These are phyloP conservation scores for Craseonycteris thonglongyai DNA, from an alignment of 2,113 vertebrate genomes.

Conservation along the genomic window DNA sequence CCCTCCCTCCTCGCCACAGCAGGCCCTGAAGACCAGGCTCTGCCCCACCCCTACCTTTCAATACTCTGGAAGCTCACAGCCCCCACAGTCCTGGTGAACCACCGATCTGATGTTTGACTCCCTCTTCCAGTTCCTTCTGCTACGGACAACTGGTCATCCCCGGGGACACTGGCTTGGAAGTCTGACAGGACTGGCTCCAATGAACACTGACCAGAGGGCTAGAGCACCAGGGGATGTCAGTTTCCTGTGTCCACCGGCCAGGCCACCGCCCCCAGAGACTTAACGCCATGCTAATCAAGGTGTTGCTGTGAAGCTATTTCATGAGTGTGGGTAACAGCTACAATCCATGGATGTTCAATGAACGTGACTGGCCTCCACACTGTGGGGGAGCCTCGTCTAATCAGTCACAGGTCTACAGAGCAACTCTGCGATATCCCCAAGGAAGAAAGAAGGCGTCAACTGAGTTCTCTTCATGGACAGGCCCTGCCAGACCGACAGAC, in stretches of 20 bases:
- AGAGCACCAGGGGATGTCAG: neutral
- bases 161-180: neutral
- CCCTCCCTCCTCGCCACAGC: rapidly evolving
- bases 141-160: neutral
- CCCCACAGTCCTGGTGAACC: neutral
- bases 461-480: neutral
- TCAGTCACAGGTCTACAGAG: neutral
- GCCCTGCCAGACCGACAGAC: neutral
- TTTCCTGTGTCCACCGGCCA: neutral
- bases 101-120: rapidly evolving
- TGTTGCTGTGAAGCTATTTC: neutral
- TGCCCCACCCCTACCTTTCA: too few relatives aligned
- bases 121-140: too few relatives aligned
- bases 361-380: neutral
- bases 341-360: too few relatives aligned
- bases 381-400: rapidly evolving
- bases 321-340: neutral
- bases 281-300: rapidly evolving
- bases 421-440: neutral
- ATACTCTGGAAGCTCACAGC: neutral
- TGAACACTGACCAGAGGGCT: neutral
- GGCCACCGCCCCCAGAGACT: neutral
- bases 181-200: neutral
- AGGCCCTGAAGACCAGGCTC: neutral
- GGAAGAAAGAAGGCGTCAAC: neutral